These are phyloP conservation scores for Pomatorhinus ruficollis DNA, from an alignment of 2,113 vertebrate species.

Conservation along the genomic window DNA sequence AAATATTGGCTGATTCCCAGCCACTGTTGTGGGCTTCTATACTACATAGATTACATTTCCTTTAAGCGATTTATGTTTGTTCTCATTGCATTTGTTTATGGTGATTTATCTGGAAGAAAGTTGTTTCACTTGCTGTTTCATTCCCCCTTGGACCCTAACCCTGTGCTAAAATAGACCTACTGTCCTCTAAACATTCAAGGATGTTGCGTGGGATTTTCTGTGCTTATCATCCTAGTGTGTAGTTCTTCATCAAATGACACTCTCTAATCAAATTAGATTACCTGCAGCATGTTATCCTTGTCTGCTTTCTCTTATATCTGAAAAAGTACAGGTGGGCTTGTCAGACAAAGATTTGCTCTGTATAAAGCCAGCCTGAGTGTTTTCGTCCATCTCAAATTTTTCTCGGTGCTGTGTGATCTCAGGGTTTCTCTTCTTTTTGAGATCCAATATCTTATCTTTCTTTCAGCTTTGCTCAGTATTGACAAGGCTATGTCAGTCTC, in stretches of 20 bases:
- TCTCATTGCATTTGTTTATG: background rate
- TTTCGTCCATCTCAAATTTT: conserved; percentile 21
- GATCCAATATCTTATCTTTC: background rate
- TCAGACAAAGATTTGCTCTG: background rate
- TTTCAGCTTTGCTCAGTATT: background rate
- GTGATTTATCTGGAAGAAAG: background rate
- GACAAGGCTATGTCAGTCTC: background rate
- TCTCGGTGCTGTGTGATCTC: background rate
- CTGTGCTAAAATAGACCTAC: background rate
- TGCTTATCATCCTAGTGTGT: background rate
- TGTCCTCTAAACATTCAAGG: background rate
- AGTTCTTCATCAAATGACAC: background rate
- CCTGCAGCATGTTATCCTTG: background rate
- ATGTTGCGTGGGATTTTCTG: background rate
- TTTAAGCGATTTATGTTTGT: background rate
- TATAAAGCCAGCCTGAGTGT: background rate
- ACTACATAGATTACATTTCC: background rate
- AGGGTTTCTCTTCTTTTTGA: background rate
- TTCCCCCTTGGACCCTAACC: background rate
- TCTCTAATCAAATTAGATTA: conserved; percentile 12
- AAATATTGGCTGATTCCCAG: background rate
- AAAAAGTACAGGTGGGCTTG: background rate
- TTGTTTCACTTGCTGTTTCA: background rate
- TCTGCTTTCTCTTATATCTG: background rate
- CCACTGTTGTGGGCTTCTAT: background rate